phyloP scores from a whole-genome alignment of 2,888 invertebrate genomes.

The Lepidonotus clava region DNA sequence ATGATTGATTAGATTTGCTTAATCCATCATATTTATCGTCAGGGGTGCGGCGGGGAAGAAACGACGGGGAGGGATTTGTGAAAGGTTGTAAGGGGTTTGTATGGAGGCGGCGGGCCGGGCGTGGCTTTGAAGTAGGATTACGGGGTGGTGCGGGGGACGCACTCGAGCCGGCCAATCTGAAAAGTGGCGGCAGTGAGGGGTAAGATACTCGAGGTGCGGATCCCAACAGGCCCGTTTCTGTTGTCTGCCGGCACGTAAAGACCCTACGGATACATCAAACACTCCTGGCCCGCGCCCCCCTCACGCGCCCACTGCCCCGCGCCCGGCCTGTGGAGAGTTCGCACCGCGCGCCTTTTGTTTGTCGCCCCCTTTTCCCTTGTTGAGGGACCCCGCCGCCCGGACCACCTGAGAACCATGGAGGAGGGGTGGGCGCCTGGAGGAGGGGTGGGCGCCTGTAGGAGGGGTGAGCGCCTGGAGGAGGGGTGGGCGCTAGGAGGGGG shows the following conservation, averaged over 20 bases:
- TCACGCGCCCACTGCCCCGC: neutral
- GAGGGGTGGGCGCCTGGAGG: too few species aligned
- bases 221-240: neutral
- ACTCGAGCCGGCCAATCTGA: neutral
- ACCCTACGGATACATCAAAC: neutral
- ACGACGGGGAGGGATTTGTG: neutral
- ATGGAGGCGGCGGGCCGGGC: neutral
- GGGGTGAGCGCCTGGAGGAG: too few species aligned
- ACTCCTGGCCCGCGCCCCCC: neutral
- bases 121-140: conserved; percentile 25
- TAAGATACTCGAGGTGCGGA: conserved; percentile 4
- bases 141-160: neutral
- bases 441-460: too few species aligned
- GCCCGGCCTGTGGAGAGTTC: neutral
- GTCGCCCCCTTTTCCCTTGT: neutral
- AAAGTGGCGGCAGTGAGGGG: neutral
- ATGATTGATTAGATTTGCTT: conserved; percentile 52
- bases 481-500: too few species aligned
- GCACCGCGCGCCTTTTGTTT: neutral
- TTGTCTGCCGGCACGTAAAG: neutral
- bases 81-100: neutral
- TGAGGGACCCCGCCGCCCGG: too few species aligned
- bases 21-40: conserved; percentile 39
- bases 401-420: too few species aligned
- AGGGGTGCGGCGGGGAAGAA: neutral